A percentile compares a stretch with the other conserved stretches of the same genome.
phyloP scores from a whole-genome alignment of 2,888 invertebrate species.

The Microctonus brassicae region DNA sequence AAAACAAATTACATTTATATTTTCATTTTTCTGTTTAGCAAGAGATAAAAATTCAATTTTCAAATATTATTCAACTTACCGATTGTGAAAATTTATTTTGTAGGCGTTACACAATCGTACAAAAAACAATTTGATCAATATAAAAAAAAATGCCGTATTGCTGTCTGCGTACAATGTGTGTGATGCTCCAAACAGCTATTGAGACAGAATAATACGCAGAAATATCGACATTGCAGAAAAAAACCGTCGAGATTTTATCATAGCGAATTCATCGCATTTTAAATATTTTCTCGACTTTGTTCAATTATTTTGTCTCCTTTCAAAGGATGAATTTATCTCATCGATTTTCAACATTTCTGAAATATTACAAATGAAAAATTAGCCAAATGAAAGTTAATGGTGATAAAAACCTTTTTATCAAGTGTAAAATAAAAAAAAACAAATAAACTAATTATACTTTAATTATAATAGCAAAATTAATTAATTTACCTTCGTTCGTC shows the following conservation, averaged over 20 bases:
- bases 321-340: slow-evolving; percentile 45
- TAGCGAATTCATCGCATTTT: slow-evolving; percentile 10
- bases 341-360: slow-evolving; percentile 56
- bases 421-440: neutral
- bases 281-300: slow-evolving; percentile 38
- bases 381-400: neutral
- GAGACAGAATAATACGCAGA: slow-evolving; percentile 23
- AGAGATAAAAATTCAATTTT: slow-evolving; percentile 10
- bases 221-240: slow-evolving; percentile 17
- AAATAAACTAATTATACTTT: neutral
- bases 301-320: slow-evolving; percentile 40
- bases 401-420: no score
- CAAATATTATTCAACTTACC: slow-evolving; percentile 16
- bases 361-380: slow-evolving; percentile 12
- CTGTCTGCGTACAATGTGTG: neutral
- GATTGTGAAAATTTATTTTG: slow-evolving; percentile 21
- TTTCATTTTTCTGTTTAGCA: neutral
- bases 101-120: slow-evolving; percentile 22
- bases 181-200: slow-evolving; percentile 25
- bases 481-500: slow-evolving; percentile 63
- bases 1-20: neutral
- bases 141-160: slow-evolving; percentile 24
- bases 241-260: slow-evolving; percentile 39
- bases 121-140: slow-evolving; percentile 35
- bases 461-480: neutral